Base-by-base conservation (phyloP, 1,140 invertebrate species). In the Dreissena polymorpha region DNA sequence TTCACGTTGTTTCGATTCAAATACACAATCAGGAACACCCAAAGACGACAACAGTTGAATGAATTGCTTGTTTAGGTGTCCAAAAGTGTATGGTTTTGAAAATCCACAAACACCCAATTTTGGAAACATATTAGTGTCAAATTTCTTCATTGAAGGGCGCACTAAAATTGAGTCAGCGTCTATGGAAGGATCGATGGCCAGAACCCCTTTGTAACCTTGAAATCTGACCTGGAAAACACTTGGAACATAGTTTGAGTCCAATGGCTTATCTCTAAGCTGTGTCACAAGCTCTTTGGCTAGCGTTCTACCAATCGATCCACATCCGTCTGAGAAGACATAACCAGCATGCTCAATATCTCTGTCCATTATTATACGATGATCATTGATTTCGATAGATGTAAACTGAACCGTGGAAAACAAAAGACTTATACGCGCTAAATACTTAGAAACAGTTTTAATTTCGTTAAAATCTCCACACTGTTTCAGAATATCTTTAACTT, bases 171-270 rank as follows among this genome's bases (percentile, higher is more conserved):
- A 21, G 25, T 51, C 53, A 3, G 55, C 76, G 18, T 21, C 16
- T 51, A 81, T 73, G 8, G 29, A 51, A 55, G 13, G 39, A 23
- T 70, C 65, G n/a, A 85, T 21, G 3, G 72, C 68, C 23, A 85
- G 50, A 27, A 81, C 68, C 53, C 84, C 84, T 85, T 85, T 85
- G 29, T 71, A 81, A 18, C 84, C 84, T 25, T 80, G 84, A n/a
- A 81, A 49, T 25, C 84, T 27, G 7, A 85, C 57, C 39, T 85
- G 78, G 53, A 70, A 85, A 29, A 81, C 84, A 69, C 76, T 64
- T 23, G 84, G 84, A n/a, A 73, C 53, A 18, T 55, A 53, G 8
- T 23, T 3, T 63, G 51, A 18, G 13, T 69, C 21, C 6, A 69
- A 10, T 0, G 60, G 0, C 7, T 10, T n/a, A 14, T 57, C 49